phyloP scores from a whole-genome alignment of 2,888 invertebrate species.

The Coronaproctus castanopsis region DNA sequence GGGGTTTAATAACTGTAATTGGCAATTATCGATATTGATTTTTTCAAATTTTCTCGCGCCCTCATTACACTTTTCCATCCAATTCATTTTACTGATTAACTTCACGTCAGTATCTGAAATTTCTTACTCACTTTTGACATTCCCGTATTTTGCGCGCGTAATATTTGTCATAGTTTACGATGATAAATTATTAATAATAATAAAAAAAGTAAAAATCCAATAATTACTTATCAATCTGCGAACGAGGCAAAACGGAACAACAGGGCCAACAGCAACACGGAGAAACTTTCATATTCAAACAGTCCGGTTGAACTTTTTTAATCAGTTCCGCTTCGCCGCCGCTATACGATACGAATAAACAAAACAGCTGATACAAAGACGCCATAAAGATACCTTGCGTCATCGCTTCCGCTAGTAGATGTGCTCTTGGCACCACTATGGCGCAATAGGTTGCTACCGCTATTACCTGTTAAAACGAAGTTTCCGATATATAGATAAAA shows the following conservation, averaged over 20 bases:
- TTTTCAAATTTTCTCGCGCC: too few relatives aligned
- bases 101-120: too few relatives aligned
- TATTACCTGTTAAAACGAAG: conserved; percentile 31
- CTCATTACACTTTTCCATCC: too few relatives aligned
- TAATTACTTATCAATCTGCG: conserved; percentile 34
- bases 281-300: conserved; percentile 38
- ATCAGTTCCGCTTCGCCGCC: conserved; percentile 39
- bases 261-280: conserved; percentile 60
- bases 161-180: too few relatives aligned
- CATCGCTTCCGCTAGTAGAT: conserved; percentile 43
- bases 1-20: too few relatives aligned
- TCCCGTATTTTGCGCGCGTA: too few relatives aligned
- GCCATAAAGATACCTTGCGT: conserved; percentile 48
- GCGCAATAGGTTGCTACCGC: conserved; percentile 36
- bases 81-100: too few relatives aligned
- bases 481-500: too few relatives aligned
- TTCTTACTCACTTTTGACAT: too few relatives aligned
- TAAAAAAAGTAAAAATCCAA: too few relatives aligned
- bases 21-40: too few relatives aligned
- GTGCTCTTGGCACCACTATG: conserved; percentile 39
- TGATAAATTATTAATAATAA: too few relatives aligned
- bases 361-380: conserved; percentile 46
- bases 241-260: conserved; percentile 36
- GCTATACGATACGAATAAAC: conserved; percentile 41
- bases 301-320: conserved; percentile 34